These are phyloP conservation scores for Pachyseris speciosa DNA, from an alignment of 64 coral and sea anemone species.

Conservation along the genomic window DNA sequence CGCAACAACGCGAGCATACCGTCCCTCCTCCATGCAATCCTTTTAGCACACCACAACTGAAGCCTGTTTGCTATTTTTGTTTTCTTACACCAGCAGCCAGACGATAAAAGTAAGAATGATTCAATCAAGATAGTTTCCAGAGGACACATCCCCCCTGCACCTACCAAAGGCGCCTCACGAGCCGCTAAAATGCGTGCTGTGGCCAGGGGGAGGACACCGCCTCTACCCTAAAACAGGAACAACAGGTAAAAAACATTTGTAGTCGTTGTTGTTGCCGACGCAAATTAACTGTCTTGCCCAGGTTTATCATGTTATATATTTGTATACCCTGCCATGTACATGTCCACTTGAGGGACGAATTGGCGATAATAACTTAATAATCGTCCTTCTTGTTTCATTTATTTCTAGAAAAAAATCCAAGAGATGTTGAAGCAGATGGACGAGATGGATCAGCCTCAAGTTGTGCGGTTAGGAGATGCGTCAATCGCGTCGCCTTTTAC, in stretches of 20 bases:
- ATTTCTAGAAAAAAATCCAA: constrained; percentile 92
- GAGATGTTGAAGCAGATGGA: constrained; percentile 98
- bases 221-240: constrained; percentile 65
- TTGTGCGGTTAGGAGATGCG: constrained; percentile 95
- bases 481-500: constrained; percentile 99
- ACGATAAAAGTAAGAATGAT: constrained; percentile 70
- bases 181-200: constrained; percentile 98
- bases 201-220: constrained; percentile 92
- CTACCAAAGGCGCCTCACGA: constrained; percentile 77
- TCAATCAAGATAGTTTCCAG: constrained; percentile 87
- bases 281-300: no score
- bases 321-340: no score
- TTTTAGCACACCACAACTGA: not conserved
- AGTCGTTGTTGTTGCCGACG: not conserved
- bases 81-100: constrained; percentile 14
- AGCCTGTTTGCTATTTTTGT: not conserved
- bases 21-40: no score
- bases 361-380: no score
- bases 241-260: constrained; percentile 31
- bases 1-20: no score
- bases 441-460: constrained; percentile 89
- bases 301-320: no score
- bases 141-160: constrained; percentile 49
- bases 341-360: no score
- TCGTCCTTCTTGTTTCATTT: no score